Evolutionary conservation across 2,113 vertebrate genomes (phyloP).

Genomic region (Picathartes gymnocephalus): DNA sequence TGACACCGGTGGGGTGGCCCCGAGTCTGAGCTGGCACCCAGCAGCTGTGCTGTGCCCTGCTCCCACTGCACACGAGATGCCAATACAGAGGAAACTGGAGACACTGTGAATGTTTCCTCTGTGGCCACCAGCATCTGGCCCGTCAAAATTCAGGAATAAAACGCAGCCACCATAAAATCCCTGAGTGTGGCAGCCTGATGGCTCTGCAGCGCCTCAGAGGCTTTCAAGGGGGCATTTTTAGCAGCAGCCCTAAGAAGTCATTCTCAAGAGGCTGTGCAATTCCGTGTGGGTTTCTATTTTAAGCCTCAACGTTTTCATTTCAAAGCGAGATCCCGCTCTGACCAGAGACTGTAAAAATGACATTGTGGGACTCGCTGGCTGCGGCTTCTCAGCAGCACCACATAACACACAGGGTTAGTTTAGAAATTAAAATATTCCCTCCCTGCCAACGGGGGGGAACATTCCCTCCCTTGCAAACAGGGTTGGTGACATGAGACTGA

Average conservation of each 20-base stretch:
- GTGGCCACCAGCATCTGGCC: background rate
- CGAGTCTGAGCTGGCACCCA: accelerated
- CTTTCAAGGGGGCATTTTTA: slow-evolving; percentile 14
- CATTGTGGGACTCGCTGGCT: background rate
- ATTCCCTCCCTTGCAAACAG: background rate
- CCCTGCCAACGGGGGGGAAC: background rate
- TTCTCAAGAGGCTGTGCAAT: background rate
- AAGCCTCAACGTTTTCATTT: background rate
- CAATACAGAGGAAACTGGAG: background rate
- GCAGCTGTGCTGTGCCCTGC: background rate
- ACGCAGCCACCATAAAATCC: background rate
- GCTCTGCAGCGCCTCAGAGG: background rate
- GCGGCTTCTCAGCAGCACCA: background rate
- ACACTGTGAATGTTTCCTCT: background rate
- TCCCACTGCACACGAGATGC: accelerated
- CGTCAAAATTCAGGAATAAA: background rate
- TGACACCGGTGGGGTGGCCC: background rate
- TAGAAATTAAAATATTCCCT: background rate
- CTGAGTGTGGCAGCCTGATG: background rate
- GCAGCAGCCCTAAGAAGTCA: slow-evolving; percentile 17
- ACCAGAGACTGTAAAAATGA: background rate
- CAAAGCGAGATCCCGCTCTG: background rate
- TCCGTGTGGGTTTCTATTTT: slow-evolving; percentile 1
- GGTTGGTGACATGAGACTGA: background rate
- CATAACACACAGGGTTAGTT: background rate